A percentile compares a stretch with the other conserved stretches of the same genome.
These are phyloP conservation scores for Silurus glanis DNA, from an alignment of 2,113 vertebrate genomes.

Conservation along the genomic window DNA sequence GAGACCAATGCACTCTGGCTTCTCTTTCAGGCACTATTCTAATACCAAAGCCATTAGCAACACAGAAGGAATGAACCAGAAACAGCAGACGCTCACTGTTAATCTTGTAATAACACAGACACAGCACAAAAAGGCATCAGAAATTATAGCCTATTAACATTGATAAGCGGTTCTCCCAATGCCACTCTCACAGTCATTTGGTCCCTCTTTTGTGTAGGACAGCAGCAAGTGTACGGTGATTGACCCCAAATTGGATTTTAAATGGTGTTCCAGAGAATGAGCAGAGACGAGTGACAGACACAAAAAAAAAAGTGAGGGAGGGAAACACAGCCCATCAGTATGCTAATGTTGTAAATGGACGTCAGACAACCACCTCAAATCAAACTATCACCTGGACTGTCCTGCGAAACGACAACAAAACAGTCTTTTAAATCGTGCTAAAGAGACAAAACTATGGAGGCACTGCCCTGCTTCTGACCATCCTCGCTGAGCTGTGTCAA, in stretches of 20 bases:
- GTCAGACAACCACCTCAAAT: not conserved
- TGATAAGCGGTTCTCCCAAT: conserved; percentile 50
- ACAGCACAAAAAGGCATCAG: conserved; percentile 43
- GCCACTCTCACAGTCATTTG: conserved; percentile 35
- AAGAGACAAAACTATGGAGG: conserved; percentile 18
- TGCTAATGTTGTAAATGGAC: not conserved
- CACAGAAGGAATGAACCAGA: conserved; percentile 33
- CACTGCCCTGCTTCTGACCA: conserved; percentile 40
- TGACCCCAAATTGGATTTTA: conserved; percentile 44
- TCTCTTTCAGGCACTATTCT: conserved; percentile 23
- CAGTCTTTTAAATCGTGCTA: not conserved
- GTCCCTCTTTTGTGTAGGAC: conserved; percentile 17
- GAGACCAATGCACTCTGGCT: not conserved
- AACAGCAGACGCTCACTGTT: conserved; percentile 46
- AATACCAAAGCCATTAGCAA: conserved; percentile 45
- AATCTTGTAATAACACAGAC: conserved; percentile 57
- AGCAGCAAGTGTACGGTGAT: conserved; percentile 12
- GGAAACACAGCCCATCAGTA: conserved; percentile 23
- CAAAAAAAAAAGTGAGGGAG: not conserved
- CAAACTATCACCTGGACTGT: not conserved
- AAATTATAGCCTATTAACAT: conserved; percentile 59
- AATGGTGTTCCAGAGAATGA: conserved; percentile 42
- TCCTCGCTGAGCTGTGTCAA: conserved; percentile 55
- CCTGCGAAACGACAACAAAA: not conserved
- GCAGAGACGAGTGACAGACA: conserved; percentile 5